Conservation (phyloP, 2,113 vertebrate species). For the Pollimyrus isidori region DNA sequence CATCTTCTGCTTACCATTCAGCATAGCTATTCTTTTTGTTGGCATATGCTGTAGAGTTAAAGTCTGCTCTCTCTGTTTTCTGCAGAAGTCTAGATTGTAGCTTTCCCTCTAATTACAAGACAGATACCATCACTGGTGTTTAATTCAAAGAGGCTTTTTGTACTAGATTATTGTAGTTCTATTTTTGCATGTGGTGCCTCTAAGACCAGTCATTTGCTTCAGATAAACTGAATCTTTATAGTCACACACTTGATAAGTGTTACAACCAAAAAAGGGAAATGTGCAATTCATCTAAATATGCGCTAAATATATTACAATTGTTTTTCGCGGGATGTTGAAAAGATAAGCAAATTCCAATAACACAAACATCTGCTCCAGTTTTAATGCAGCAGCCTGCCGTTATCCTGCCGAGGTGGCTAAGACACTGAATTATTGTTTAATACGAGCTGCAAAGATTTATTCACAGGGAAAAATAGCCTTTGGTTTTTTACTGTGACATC, state of each 20-base stretch:
- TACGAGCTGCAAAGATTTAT: neutral
- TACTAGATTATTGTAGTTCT: neutral
- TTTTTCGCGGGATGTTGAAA: neutral
- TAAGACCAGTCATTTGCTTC: neutral
- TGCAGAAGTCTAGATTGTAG: neutral
- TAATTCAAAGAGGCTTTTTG: neutral
- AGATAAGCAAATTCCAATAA: neutral
- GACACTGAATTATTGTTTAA: neutral
- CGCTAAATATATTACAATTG: neutral
- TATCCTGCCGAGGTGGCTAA: neutral
- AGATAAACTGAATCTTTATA: neutral
- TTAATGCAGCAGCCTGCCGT: neutral
- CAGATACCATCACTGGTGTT: neutral
- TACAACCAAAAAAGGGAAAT: neutral
- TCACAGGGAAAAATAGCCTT: neutral
- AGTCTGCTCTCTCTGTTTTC: neutral
- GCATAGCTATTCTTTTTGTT: neutral
- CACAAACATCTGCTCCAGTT: neutral
- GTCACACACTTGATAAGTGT: neutral
- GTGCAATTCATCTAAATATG: constrained; percentile 1
- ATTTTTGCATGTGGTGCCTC: neutral
- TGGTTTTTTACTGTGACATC: neutral
- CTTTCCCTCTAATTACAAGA: neutral
- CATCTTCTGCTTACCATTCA: neutral
- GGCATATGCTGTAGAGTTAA: neutral